Conservation (phyloP, 2,113 vertebrate species). For the Elephantulus edwardii region DNA sequence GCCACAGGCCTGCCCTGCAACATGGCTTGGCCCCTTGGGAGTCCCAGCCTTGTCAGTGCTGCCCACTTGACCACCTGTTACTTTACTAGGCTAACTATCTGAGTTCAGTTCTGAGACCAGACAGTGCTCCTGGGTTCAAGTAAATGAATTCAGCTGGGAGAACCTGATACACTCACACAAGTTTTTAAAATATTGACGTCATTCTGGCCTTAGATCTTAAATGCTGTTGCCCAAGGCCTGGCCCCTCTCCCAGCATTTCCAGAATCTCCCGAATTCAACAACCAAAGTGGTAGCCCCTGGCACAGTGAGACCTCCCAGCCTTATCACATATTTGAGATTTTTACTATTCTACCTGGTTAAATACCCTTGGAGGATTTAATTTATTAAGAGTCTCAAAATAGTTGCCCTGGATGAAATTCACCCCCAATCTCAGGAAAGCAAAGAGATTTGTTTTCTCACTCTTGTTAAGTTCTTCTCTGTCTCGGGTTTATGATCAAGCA, state of each 20-base stretch:
- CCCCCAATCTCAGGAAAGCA: slow-evolving; percentile 64
- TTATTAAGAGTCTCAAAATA: not conserved
- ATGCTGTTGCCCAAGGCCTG: not conserved
- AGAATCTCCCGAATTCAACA: not conserved
- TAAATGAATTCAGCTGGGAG: not conserved
- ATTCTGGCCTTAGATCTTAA: not conserved
- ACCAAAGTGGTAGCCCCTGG: not conserved
- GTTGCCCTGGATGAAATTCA: not conserved
- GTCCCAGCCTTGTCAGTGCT: not conserved
- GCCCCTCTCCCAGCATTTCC: not conserved
- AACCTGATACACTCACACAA: not conserved
- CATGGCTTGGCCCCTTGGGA: not conserved
- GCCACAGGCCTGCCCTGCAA: not conserved
- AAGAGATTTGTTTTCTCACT: slow-evolving; percentile 61
- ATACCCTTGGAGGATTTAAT: not conserved
- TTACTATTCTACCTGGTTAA: not conserved
- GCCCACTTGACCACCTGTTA: not conserved
- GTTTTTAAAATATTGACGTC: slow-evolving; percentile 5
- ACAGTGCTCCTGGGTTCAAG: not conserved
- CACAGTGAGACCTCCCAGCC: not conserved
- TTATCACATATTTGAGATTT: too few species aligned
- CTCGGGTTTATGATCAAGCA: slow-evolving; percentile 51
- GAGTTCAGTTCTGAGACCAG: not conserved
- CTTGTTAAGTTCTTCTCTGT: not conserved
- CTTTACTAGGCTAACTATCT: not conserved